These are phyloP conservation scores for Myotis findleyi DNA, from an alignment of 2,797 vertebrate genomes.

Conservation along the genomic window DNA sequence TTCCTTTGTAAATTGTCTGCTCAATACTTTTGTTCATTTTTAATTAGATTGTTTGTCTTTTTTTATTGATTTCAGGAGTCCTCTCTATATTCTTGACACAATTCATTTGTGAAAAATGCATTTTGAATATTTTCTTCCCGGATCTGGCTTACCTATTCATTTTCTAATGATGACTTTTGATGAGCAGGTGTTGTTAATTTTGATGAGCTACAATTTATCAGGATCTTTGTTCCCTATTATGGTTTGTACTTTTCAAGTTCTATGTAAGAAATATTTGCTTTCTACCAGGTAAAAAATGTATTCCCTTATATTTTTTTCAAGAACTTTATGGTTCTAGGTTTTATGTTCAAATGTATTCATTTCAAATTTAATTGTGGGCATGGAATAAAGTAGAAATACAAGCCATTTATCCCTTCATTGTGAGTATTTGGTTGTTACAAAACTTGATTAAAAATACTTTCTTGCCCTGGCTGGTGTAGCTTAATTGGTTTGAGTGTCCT, in stretches of 20 bases:
- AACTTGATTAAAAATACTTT: not conserved
- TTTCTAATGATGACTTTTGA: conserved; percentile 20
- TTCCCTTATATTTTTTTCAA: conserved; percentile 1
- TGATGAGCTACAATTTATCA: not conserved
- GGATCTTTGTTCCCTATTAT: not conserved
- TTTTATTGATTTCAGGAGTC: conserved; percentile 54
- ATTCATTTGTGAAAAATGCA: conserved; percentile 8
- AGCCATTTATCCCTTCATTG: not conserved
- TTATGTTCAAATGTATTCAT: not conserved
- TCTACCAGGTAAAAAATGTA: not conserved
- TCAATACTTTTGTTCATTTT: conserved; percentile 60
- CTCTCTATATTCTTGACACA: conserved; percentile 36
- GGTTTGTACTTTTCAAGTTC: not conserved
- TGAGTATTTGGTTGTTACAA: not conserved
- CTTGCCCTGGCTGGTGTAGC: not conserved
- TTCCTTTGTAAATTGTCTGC: conserved; percentile 49
- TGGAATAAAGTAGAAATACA: not conserved
- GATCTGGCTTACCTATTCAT: not conserved
- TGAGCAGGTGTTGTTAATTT: not conserved
- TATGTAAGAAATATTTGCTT: not conserved
- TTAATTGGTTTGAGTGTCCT: not conserved
- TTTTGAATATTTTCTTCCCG: conserved; percentile 42
- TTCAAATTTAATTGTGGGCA: not conserved
- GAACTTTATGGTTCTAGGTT: not conserved
- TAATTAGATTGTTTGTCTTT: conserved; percentile 58